phyloP scores from a whole-genome alignment of 2,888 invertebrate genomes.

The Cepaea hortensis region DNA sequence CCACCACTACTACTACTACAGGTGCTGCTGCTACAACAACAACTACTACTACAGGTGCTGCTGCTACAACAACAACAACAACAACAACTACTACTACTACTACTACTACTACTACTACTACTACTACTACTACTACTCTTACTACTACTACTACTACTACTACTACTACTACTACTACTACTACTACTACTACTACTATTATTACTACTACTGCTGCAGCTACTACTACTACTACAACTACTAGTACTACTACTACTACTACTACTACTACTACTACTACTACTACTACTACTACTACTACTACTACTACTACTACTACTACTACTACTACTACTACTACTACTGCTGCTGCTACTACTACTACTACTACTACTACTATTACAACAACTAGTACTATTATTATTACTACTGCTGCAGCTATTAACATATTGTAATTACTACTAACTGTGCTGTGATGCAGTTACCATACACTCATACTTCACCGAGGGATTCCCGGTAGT shows the following conservation, averaged over 20 bases:
- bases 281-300: neutral
- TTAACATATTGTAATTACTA: conserved; percentile 32
- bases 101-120: neutral
- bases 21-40: no score
- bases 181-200: conserved; percentile 37
- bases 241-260: neutral
- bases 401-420: conserved; percentile 35
- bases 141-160: no score
- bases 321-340: conserved; percentile 40
- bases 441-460: neutral
- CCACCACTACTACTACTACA: no score
- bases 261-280: no score
- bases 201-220: conserved; percentile 25
- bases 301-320: conserved; percentile 40
- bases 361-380: conserved; percentile 37
- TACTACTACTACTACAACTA: conserved; percentile 5
- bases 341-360: neutral
- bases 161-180: conserved; percentile 26
- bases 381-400: conserved; percentile 45
- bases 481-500: no score
- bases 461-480: no score
- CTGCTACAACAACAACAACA: no score
- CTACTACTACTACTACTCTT: no score
- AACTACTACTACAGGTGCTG: no score
- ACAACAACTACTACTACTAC: no score